A percentile compares a stretch with the other conserved stretches of the same genome.
phyloP scores from a whole-genome alignment of 1,140 invertebrate genomes.

The Drosophila hydei region DNA sequence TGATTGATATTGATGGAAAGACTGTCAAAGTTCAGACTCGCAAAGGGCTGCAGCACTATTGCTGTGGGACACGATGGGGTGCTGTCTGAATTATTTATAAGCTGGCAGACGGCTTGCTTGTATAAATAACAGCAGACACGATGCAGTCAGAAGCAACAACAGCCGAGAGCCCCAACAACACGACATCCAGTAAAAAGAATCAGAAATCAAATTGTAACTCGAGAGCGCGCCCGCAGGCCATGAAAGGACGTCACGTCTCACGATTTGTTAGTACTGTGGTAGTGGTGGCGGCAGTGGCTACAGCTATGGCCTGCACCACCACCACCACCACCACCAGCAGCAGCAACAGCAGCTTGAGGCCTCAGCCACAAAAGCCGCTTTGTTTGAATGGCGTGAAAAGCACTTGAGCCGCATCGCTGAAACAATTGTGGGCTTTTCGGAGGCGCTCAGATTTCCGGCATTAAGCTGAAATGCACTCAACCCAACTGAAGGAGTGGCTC shows the following conservation, averaged over 20 bases:
- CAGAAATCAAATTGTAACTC: slow-evolving; percentile 77
- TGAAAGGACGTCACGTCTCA: slow-evolving; percentile 57
- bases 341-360: slow-evolving; percentile 5
- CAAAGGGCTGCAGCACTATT: slow-evolving; percentile 2
- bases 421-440: slow-evolving; percentile 54
- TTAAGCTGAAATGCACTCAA: slow-evolving; percentile 51
- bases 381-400: slow-evolving; percentile 68
- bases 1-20: slow-evolving; percentile 41
- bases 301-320: neutral
- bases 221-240: slow-evolving; percentile 55
- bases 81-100: slow-evolving; percentile 75
- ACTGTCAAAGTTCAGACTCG: slow-evolving; percentile 59
- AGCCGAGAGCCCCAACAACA: slow-evolving; percentile 38
- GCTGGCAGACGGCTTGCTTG: slow-evolving; percentile 30
- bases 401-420: slow-evolving; percentile 55
- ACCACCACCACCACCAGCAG: too few species aligned
- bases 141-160: slow-evolving; percentile 40
- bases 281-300: neutral
- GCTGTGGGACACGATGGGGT: slow-evolving; percentile 20
- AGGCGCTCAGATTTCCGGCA: slow-evolving; percentile 51
- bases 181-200: slow-evolving; percentile 57
- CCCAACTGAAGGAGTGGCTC: slow-evolving; percentile 17
- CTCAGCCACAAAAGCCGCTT: slow-evolving; percentile 51
- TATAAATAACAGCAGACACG: slow-evolving; percentile 67
- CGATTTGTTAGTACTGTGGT: neutral